Evolutionary conservation across 2,888 invertebrate genomes (phyloP).

Genomic region (Ormyrus nitidulus): DNA sequence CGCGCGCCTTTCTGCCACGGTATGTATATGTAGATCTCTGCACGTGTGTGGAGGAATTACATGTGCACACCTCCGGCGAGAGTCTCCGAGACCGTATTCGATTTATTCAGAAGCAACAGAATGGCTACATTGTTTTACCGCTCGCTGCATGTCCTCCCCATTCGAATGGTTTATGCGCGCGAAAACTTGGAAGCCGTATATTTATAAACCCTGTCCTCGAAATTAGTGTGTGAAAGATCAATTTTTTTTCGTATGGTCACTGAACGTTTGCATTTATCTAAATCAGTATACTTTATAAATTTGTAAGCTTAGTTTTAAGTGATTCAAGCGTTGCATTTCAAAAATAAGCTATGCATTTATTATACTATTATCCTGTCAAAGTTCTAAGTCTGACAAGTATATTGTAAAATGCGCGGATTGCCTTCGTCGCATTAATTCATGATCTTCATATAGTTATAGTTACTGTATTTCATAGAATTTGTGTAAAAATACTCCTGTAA

Average conservation of each 20-base stretch:
- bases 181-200: too few species aligned
- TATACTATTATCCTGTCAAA: background rate
- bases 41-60: background rate
- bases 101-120: conserved; percentile 2
- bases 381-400: conserved; percentile 2
- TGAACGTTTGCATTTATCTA: background rate
- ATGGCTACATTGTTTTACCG: background rate
- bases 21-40: too few species aligned
- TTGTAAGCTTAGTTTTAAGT: background rate
- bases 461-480: conserved; percentile 24
- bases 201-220: too few species aligned
- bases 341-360: background rate
- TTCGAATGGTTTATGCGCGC: too few species aligned
- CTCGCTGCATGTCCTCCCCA: too few species aligned
- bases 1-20: background rate
- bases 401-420: conserved; percentile 40
- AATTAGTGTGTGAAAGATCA: too few species aligned
- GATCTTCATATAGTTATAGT: conserved; percentile 9
- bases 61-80: background rate
- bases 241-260: too few species aligned
- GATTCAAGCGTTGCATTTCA: background rate
- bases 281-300: background rate
- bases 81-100: background rate
- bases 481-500: conserved; percentile 43
- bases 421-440: conserved; percentile 37